phyloP scores from a whole-genome alignment of 2,113 vertebrate species.

The Spheniscus mendiculus region DNA sequence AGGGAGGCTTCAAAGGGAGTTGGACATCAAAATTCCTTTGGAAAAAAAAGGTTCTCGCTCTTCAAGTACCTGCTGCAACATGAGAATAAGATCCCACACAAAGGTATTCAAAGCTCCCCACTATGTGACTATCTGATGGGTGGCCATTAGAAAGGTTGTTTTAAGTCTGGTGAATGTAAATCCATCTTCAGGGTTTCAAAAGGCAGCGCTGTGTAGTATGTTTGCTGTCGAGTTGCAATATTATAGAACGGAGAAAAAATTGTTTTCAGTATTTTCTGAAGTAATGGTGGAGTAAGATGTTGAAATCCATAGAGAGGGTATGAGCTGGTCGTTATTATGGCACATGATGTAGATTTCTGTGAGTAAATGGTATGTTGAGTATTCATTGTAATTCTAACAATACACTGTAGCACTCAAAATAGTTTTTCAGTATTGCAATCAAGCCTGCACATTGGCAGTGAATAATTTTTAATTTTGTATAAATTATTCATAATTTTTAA shows the following conservation, averaged over 20 bases:
- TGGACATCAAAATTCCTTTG: conserved; percentile 24
- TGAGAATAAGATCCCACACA: conserved; percentile 34
- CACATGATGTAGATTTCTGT: neutral
- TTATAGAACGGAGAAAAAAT: neutral
- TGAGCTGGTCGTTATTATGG: neutral
- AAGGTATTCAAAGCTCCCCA: neutral
- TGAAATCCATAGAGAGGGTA: neutral
- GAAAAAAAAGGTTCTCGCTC: neutral
- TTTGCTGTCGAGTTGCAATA: neutral
- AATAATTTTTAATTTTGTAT: neutral
- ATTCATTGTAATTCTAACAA: neutral
- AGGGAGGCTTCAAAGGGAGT: conserved; percentile 48
- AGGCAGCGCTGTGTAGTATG: neutral
- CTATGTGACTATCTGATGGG: neutral
- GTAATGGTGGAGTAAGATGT: neutral
- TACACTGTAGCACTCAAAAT: neutral
- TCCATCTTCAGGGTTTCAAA: neutral
- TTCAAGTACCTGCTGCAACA: conserved; percentile 49
- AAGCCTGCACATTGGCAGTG: neutral
- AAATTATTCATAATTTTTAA: neutral
- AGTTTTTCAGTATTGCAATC: neutral
- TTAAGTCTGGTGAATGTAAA: conserved; percentile 7
- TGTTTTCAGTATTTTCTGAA: neutral
- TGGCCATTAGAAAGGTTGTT: neutral
- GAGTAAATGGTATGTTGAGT: neutral